Evolutionary conservation across 2,888 invertebrate species (phyloP), one percentile per base, ranked within the genome.

Genomic region (Strigamia maritima): DNA sequence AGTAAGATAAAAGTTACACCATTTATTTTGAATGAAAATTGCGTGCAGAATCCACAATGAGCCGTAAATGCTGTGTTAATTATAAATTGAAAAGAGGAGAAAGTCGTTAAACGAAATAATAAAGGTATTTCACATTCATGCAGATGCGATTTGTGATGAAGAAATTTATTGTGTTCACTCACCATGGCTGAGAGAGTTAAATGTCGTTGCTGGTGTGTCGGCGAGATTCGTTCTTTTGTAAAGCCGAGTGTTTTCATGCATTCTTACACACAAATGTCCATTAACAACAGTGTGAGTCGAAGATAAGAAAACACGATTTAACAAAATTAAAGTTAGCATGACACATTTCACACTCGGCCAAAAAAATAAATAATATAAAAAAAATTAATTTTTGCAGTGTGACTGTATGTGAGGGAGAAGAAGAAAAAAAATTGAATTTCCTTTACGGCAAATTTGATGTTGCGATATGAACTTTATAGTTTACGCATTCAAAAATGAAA

Each of bases 231-330:
- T 54, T 54, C 54, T 54, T 54, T 54, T 54, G 54, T 54, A 54
- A 54, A 54, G 54, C 54, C 54, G 54, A 54, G 54, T 54, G 54
- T 54, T 54, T 54, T 54, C 54, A 54, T 54, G 54, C 54, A 54
- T 54, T 54, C 54, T 54, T 54, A 54, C 54, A 54, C 54, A 54
- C 54, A 54, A 54, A 54, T 19, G 54, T 54, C 54, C 54, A 54
- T 54, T 54, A 54, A 54, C 54, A 54, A 54, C 54, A 54, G 54
- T 54, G 54, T n/a, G 54, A 54, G 54, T 54, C 54, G 54, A 54
- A 54, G 54, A 54, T 54, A 54, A 54, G 54, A 54, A 54, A 54
- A 54, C 54, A 54, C 54, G 54, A 19, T 54, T 54, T 54, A 54
- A 54, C 54, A 54, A 54, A 54, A 54, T 54, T 54, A 54, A 54